Conservation (phyloP, 2,797 vertebrate genomes). For the Todus mexicanus region DNA sequence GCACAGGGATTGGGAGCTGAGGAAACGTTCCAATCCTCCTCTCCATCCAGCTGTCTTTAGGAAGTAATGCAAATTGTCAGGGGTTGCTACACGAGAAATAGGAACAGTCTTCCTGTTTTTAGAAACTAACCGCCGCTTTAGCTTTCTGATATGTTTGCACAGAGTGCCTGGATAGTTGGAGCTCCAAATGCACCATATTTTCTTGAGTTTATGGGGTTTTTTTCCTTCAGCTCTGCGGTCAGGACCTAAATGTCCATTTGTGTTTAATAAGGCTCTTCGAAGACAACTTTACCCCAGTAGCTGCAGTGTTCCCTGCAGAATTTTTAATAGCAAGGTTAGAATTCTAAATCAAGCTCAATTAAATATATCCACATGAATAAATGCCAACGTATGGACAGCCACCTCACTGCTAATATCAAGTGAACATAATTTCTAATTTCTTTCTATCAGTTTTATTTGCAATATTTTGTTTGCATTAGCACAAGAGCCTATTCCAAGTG, state of each 20-base stretch:
- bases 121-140: not conserved
- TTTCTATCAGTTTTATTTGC: not conserved
- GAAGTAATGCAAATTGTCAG: not conserved
- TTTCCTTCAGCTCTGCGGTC: not conserved
- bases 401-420: not conserved
- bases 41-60: not conserved
- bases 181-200: not conserved
- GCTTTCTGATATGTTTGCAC: not conserved
- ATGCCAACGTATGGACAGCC: not conserved
- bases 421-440: not conserved
- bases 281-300: not conserved
- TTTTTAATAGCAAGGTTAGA: not conserved
- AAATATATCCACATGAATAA: not conserved
- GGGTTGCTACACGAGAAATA: not conserved
- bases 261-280: not conserved
- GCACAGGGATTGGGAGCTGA: not conserved
- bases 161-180: not conserved
- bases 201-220: not conserved
- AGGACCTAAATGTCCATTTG: fast-evolving
- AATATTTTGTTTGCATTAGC: not conserved
- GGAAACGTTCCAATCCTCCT: not conserved
- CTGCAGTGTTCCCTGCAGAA: not conserved
- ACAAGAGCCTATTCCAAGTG: not conserved
- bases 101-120: not conserved
- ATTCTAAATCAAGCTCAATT: not conserved